Percentiles rank a stretch among this genome's conserved stretches.
Evolutionary conservation across 2,888 invertebrate genomes (phyloP).

Genomic region (Melipona bicolor): DNA sequence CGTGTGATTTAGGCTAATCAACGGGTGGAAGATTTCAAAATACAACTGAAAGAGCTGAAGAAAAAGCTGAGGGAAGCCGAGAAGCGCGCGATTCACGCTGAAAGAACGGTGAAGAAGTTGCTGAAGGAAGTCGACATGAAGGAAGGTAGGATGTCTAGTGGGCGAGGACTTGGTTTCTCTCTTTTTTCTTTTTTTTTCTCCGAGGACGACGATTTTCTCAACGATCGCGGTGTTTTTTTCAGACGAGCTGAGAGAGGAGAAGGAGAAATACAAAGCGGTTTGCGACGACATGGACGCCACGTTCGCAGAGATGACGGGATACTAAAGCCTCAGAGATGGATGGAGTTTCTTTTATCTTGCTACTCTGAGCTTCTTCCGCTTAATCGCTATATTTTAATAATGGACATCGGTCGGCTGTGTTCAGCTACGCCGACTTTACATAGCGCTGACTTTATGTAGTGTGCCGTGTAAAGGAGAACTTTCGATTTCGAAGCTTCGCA

Average conservation of each 20-base stretch:
- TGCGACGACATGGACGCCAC: slow-evolving; percentile 91
- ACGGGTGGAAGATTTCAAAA: slow-evolving; percentile 82
- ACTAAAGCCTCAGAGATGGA: slow-evolving; percentile 82
- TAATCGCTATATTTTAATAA: slow-evolving; percentile 66
- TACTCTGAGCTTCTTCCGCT: slow-evolving; percentile 63
- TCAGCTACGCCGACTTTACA: slow-evolving; percentile 42
- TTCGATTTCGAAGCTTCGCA: slow-evolving; percentile 59
- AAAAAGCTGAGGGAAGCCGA: slow-evolving; percentile 79
- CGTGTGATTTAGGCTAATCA: slow-evolving; percentile 79
- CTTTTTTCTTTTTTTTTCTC: too few species aligned
- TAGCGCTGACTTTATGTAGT: slow-evolving; percentile 17
- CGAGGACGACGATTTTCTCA: background rate
- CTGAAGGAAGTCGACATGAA: slow-evolving; percentile 81
- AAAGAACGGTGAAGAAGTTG: slow-evolving; percentile 80
- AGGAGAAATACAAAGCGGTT: slow-evolving; percentile 92
- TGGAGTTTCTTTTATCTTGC: slow-evolving; percentile 56
- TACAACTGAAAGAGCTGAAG: slow-evolving; percentile 80
- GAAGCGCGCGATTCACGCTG: slow-evolving; percentile 81
- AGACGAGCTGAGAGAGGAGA: slow-evolving; percentile 88
- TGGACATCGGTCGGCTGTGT: slow-evolving; percentile 34
- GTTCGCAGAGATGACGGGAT: slow-evolving; percentile 90
- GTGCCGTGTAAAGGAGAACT: slow-evolving; percentile 25
- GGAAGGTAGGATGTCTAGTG: slow-evolving; percentile 74
- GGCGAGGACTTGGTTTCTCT: background rate
- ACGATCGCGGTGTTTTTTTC: slow-evolving; percentile 66